These are phyloP conservation scores for Lutjanus erythropterus DNA, from an alignment of 2,113 vertebrate species.

Conservation along the genomic window DNA sequence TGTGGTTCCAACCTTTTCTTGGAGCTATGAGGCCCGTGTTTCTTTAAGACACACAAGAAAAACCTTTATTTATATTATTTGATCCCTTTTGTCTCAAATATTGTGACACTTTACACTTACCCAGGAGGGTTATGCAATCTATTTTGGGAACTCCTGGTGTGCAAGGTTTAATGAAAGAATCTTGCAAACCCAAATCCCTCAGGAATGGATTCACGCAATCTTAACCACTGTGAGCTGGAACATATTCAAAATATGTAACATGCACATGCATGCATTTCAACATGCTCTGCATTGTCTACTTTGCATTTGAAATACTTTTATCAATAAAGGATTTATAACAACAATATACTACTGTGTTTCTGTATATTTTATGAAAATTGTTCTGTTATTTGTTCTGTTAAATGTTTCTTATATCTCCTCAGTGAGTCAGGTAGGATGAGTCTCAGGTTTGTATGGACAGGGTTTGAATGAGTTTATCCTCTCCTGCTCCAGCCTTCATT, in stretches of 20 bases:
- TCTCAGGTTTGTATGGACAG: background rate
- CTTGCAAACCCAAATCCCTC: constrained; percentile 30
- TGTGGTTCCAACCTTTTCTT: background rate
- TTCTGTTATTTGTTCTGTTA: too few species aligned
- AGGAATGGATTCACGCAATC: constrained; percentile 25
- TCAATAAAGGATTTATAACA: constrained; percentile 69
- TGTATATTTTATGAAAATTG: background rate
- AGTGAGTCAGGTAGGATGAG: background rate
- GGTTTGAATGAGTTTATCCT: background rate
- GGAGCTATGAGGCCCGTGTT: background rate
- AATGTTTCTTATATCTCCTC: background rate
- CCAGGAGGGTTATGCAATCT: constrained; percentile 18
- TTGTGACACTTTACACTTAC: constrained; percentile 29
- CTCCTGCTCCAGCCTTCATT: background rate
- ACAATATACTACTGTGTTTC: background rate
- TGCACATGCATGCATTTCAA: constrained; percentile 36
- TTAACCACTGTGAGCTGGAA: constrained; percentile 45
- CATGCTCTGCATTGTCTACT: constrained; percentile 38
- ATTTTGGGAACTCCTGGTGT: constrained; percentile 11
- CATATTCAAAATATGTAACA: constrained; percentile 49
- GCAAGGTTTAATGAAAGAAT: constrained; percentile 18
- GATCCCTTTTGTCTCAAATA: constrained; percentile 40
- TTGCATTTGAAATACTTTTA: constrained; percentile 50
- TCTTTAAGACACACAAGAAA: constrained; percentile 7
- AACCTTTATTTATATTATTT: constrained; percentile 45